phyloP scores from a whole-genome alignment of 2,797 vertebrate species.

The Buphagus erythrorhynchus region DNA sequence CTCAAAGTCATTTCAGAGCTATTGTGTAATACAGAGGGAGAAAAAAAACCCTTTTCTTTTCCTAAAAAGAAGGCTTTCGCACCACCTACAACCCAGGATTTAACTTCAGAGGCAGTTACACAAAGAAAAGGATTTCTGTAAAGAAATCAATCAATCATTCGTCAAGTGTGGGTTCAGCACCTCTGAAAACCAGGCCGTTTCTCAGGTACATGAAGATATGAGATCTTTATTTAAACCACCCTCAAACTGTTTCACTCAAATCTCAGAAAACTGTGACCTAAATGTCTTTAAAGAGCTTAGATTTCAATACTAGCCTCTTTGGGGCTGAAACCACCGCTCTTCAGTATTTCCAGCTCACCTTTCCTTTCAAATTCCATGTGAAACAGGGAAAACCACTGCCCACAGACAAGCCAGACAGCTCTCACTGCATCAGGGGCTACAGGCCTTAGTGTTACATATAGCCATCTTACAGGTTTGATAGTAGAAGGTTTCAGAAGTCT shows the following conservation, averaged over 20 bases:
- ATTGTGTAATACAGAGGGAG: constrained; percentile 27
- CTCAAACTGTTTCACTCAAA: neutral
- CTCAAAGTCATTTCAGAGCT: neutral
- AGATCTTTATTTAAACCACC: constrained; percentile 49
- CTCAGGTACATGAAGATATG: constrained; percentile 41
- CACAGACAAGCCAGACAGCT: fast-evolving
- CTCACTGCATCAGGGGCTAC: neutral
- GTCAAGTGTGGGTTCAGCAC: constrained; percentile 56
- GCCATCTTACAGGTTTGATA: neutral
- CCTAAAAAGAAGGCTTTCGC: constrained; percentile 41
- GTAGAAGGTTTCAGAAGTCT: neutral
- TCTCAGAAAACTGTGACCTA: neutral
- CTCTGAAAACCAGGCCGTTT: constrained; percentile 56
- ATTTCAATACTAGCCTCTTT: neutral
- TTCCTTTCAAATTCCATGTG: neutral
- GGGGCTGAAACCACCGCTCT: neutral
- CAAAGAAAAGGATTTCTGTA: constrained; percentile 48
- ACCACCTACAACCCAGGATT: constrained; percentile 63
- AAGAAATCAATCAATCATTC: constrained; percentile 58
- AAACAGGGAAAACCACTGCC: neutral
- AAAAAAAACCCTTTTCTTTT: neutral
- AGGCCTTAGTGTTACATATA: neutral
- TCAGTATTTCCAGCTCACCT: neutral
- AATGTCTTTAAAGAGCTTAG: neutral
- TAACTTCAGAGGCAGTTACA: constrained; percentile 32